Evolutionary conservation across 2,113 vertebrate genomes (phyloP), one percentile per base, ranked within the genome.

Genomic region (Malurus elegans): DNA sequence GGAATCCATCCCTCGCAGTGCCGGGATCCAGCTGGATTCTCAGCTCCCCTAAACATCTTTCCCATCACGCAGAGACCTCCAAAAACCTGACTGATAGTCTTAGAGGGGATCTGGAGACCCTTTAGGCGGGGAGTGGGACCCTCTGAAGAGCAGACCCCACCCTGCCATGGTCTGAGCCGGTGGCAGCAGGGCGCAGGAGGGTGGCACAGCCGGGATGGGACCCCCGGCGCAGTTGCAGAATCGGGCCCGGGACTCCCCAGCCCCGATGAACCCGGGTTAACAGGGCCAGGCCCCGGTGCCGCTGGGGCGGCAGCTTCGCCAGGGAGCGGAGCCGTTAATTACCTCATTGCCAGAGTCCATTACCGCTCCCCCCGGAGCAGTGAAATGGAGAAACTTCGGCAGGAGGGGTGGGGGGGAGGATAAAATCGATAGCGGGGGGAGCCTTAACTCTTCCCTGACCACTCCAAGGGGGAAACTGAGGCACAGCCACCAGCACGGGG

Each of bases 271-370:
- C 12, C 53, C 58, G 14, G 28, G 26, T 24, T 12, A 54, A 17
- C n/a, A 9, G 47, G 51, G 48, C 69, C 72, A 8, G 53, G 40
- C 44, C 50, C 25, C 70, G 79, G 91, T 48, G 81, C 50, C 82
- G 6, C 67, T 31, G 83, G 61, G 88, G 79, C 58, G 50, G 86
- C 47, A 40, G 69, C 44, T 47, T 18, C 23, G 48, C 50, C 82
- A 12, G 82, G 64, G 93, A 89, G 60, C 34, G 5, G 86, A 91
- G 75, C 88, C 87, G 94, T 96, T 96, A 96, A 96, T 96, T 96
- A 96, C 94, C 95, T 95, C 95, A 89, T 94, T 95, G 94, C 87
- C 93, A 73, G 90, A 96, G 90, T 96, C 90, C 95, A 96, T 96
- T 96, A 96, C 86, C 5, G 84, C 90, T 96, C 92, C 95, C 95